A percentile compares a stretch with the other conserved stretches of the same genome.
Evolutionary conservation across 1,140 invertebrate genomes (phyloP).

Genomic region (Euura saliciscinereae): DNA sequence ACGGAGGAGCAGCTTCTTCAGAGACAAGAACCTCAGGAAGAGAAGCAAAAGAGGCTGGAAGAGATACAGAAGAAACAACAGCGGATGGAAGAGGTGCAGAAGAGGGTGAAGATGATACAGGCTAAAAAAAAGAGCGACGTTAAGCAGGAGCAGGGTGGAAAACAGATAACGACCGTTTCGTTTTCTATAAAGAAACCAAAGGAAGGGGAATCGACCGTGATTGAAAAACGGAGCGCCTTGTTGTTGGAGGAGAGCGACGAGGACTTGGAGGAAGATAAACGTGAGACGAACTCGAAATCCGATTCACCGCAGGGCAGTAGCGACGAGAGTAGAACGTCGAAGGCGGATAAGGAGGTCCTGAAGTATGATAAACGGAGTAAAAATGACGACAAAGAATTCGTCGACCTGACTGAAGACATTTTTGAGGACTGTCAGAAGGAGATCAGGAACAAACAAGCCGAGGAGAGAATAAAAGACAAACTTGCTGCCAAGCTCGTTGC

Average conservation of each 20-base stretch:
- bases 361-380: slow-evolving; percentile 35
- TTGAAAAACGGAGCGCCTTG: slow-evolving; percentile 70
- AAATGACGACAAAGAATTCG: slow-evolving; percentile 54
- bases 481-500: slow-evolving; percentile 65
- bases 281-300: slow-evolving; percentile 39
- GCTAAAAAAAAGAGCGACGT: slow-evolving; percentile 50
- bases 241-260: slow-evolving; percentile 78
- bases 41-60: slow-evolving; percentile 55
- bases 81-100: slow-evolving; percentile 59
- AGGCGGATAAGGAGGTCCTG: slow-evolving; percentile 18
- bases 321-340: slow-evolving; percentile 30
- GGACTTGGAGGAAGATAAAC: slow-evolving; percentile 63
- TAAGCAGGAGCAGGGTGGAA: slow-evolving; percentile 29
- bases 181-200: slow-evolving; percentile 85
- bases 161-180: slow-evolving; percentile 67
- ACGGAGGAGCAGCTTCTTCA: slow-evolving; percentile 55
- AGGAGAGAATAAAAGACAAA: slow-evolving; percentile 71
- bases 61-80: slow-evolving; percentile 57
- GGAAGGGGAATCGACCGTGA: slow-evolving; percentile 69
- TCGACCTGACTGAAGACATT: slow-evolving; percentile 62
- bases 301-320: slow-evolving; percentile 35
- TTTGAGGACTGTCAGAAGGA: slow-evolving; percentile 55
- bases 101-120: slow-evolving; percentile 58
- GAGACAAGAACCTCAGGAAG: slow-evolving; percentile 55
- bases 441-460: slow-evolving; percentile 52